phyloP scores from a whole-genome alignment of 2,113 vertebrate species.

The Boleophthalmus pectinirostris region DNA sequence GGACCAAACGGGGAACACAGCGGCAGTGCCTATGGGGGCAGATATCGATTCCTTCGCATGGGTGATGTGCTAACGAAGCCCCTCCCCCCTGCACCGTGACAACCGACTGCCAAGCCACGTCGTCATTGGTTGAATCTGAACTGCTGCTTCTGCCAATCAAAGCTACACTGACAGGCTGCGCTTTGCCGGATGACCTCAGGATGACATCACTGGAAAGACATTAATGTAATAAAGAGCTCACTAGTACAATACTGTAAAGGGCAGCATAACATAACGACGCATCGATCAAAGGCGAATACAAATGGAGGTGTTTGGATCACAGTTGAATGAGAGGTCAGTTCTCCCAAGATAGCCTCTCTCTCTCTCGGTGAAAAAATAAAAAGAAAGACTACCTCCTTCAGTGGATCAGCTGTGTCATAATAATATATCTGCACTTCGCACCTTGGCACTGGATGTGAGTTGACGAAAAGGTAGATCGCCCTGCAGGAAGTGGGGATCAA shows the following conservation, averaged over 20 bases:
- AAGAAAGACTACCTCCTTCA: constrained; percentile 51
- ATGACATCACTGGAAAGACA: constrained; percentile 74
- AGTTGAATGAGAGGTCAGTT: constrained; percentile 63
- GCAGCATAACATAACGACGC: constrained; percentile 65
- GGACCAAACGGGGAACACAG: constrained; percentile 58
- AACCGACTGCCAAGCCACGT: constrained; percentile 83
- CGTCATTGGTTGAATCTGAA: constrained; percentile 71
- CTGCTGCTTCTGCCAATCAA: constrained; percentile 79
- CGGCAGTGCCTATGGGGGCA: constrained; percentile 69
- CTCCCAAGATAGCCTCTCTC: constrained; percentile 22
- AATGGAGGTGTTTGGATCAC: constrained; percentile 63
- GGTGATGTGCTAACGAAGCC: constrained; percentile 85
- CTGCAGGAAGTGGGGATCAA: constrained; percentile 66
- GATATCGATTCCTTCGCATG: constrained; percentile 84
- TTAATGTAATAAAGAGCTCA: constrained; percentile 72
- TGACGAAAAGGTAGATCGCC: constrained; percentile 55
- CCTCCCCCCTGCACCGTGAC: constrained; percentile 83
- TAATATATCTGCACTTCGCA: constrained; percentile 54
- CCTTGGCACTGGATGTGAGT: constrained; percentile 51
- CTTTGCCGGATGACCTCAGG: constrained; percentile 67
- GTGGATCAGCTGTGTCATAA: constrained; percentile 46
- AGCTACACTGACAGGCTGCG: constrained; percentile 53
- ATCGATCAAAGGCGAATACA: constrained; percentile 63
- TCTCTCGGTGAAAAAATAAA: constrained; percentile 7
- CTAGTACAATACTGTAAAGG: constrained; percentile 71